phyloP scores from a whole-genome alignment of 2,888 invertebrate genomes.

The Campoplex capitator region DNA sequence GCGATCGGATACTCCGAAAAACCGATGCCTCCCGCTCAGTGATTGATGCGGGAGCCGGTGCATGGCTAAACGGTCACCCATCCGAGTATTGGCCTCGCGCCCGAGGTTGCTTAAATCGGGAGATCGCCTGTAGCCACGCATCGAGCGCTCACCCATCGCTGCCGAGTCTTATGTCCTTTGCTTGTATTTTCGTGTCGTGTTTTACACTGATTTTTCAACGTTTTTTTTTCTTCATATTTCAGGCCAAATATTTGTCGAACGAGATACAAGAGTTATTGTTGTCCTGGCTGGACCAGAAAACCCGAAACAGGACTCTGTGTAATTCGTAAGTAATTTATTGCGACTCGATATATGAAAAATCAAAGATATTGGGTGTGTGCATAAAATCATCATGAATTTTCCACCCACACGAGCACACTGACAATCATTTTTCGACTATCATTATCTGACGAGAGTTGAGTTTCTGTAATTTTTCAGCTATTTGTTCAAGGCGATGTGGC shows the following conservation, averaged over 20 bases:
- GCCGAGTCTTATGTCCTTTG: background rate
- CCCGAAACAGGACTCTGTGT: conserved; percentile 91
- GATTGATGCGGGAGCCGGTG: too few species aligned
- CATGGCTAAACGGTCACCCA: too few species aligned
- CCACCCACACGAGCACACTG: background rate
- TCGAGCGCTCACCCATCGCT: too few species aligned
- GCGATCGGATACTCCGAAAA: too few species aligned
- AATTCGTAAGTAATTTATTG: conserved; percentile 89
- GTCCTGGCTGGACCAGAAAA: conserved; percentile 93
- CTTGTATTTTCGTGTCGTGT: background rate
- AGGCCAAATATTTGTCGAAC: conserved; percentile 94
- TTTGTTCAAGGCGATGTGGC: conserved; percentile 91
- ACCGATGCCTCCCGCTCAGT: too few species aligned
- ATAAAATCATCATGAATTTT: background rate
- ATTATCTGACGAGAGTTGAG: conserved; percentile 60
- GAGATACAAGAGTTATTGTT: conserved; percentile 91
- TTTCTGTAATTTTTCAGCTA: conserved; percentile 86
- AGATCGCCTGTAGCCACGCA: too few species aligned
- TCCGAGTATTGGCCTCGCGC: too few species aligned
- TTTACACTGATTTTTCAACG: background rate
- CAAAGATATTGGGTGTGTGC: background rate
- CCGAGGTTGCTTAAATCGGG: too few species aligned
- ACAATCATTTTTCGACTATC: conserved; percentile 13
- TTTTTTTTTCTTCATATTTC: conserved; percentile 70
- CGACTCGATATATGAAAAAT: background rate